These are phyloP conservation scores for Hirtodrosophila cameraria DNA, from an alignment of 2,888 invertebrate species.

Conservation along the genomic window DNA sequence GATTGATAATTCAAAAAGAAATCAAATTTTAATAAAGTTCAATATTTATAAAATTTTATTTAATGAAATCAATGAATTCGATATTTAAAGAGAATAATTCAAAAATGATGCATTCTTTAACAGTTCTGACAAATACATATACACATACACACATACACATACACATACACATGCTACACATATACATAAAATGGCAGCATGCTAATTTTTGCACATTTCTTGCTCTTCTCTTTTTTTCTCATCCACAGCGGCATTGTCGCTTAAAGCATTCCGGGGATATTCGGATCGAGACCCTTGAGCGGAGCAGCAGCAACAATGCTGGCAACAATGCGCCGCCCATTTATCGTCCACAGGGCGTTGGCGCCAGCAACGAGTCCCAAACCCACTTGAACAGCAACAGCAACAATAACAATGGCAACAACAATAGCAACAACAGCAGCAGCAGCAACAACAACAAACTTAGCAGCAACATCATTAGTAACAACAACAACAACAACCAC, in stretches of 20 bases:
- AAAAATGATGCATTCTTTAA: too few relatives aligned
- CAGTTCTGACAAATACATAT: not conserved
- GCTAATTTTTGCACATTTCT: constrained; percentile 20
- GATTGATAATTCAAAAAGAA: too few relatives aligned
- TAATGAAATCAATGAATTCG: too few relatives aligned
- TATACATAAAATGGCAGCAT: constrained; percentile 1
- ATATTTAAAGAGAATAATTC: too few relatives aligned
- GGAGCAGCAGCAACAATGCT: constrained; percentile 53
- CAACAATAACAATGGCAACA: constrained; percentile 49
- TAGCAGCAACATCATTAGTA: constrained; percentile 45
- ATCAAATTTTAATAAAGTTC: too few relatives aligned
- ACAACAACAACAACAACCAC: constrained; percentile 35
- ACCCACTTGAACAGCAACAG: constrained; percentile 35
- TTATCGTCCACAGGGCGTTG: constrained; percentile 81
- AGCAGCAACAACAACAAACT: constrained; percentile 47
- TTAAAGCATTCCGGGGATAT: constrained; percentile 91
- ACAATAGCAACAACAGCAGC: constrained; percentile 36
- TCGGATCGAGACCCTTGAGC: constrained; percentile 86
- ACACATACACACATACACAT: constrained; percentile 13
- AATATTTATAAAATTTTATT: too few relatives aligned
- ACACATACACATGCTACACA: constrained; percentile 27
- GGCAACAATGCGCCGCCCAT: constrained; percentile 69
- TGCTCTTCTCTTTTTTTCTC: constrained; percentile 10
- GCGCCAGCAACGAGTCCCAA: constrained; percentile 73
- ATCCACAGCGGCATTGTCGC: constrained; percentile 89